These are phyloP conservation scores for Tiaroga cobitis DNA, from an alignment of 2,797 vertebrate species.

Conservation along the genomic window DNA sequence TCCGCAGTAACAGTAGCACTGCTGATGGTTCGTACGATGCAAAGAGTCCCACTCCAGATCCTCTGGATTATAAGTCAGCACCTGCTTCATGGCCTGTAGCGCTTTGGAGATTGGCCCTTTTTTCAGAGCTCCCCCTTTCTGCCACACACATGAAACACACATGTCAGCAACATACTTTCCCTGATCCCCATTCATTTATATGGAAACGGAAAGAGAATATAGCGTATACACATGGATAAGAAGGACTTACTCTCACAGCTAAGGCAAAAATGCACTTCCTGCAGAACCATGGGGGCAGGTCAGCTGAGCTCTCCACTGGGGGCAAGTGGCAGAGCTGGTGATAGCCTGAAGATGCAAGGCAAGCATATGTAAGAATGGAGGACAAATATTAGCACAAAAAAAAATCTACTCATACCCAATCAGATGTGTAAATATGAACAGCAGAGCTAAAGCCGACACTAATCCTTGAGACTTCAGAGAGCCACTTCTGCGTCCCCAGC, in stretches of 20 bases:
- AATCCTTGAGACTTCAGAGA: constrained; percentile 47
- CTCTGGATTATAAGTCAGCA: constrained; percentile 86
- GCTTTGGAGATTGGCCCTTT: constrained; percentile 90
- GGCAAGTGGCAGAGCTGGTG: constrained; percentile 95
- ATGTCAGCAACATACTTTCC: neutral
- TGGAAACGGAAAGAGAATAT: neutral
- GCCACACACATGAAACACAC: constrained; percentile 48
- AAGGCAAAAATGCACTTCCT: constrained; percentile 94
- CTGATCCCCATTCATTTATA: neutral
- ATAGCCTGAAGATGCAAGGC: constrained; percentile 80
- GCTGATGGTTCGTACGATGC: constrained; percentile 95
- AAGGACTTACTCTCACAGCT: constrained; percentile 88
- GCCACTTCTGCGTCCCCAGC: constrained; percentile 39
- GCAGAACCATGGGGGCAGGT: constrained; percentile 89
- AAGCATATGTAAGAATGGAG: constrained; percentile 14
- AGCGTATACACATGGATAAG: neutral
- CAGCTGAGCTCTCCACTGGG: constrained; percentile 76
- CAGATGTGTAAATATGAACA: constrained; percentile 54
- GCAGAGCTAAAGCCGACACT: constrained; percentile 33
- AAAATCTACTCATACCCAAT: constrained; percentile 45
- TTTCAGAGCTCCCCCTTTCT: constrained; percentile 96
- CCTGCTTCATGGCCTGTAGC: constrained; percentile 91
- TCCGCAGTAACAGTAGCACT: constrained; percentile 96
- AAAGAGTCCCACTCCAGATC: constrained; percentile 93
- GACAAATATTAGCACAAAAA: constrained; percentile 37